These are phyloP conservation scores for Puntigrus tetrazona DNA, from an alignment of 2,113 vertebrate species.

Conservation along the genomic window DNA sequence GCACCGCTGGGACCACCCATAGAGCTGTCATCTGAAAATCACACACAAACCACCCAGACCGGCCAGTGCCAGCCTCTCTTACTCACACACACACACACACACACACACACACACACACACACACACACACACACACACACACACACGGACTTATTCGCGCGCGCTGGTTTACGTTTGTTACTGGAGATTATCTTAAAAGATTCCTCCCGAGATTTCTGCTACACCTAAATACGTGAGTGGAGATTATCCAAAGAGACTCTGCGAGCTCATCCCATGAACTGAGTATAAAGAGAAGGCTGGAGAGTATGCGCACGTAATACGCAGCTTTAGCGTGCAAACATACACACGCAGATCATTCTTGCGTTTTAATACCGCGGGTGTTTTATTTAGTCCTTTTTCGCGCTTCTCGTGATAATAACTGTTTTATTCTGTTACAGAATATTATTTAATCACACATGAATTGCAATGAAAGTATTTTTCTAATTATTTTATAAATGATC, in stretches of 20 bases:
- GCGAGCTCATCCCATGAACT: no score
- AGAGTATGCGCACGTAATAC: no score
- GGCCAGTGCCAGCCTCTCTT: slow-evolving; percentile 62
- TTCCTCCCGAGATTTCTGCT: no score
- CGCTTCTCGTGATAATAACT: no score
- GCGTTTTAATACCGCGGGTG: no score
- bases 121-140: slow-evolving; percentile 57
- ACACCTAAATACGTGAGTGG: no score
- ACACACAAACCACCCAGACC: slow-evolving; percentile 83
- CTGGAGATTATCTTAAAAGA: no score
- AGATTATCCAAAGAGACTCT: no score
- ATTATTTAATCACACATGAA: not conserved
- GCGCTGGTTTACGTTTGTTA: not conserved
- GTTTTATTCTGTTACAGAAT: not conserved
- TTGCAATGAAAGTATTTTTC: not conserved
- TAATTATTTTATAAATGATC: not conserved
- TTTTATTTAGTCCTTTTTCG: no score
- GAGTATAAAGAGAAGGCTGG: no score
- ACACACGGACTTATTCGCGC: not conserved
- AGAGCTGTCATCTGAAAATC: slow-evolving; percentile 76
- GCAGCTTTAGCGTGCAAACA: no score
- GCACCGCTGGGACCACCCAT: slow-evolving; percentile 82
- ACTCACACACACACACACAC: not conserved
- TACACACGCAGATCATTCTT: no score
- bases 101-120: slow-evolving; percentile 59